Base-by-base conservation (phyloP, 2,888 invertebrate genomes). In the Saturnia japonica region DNA sequence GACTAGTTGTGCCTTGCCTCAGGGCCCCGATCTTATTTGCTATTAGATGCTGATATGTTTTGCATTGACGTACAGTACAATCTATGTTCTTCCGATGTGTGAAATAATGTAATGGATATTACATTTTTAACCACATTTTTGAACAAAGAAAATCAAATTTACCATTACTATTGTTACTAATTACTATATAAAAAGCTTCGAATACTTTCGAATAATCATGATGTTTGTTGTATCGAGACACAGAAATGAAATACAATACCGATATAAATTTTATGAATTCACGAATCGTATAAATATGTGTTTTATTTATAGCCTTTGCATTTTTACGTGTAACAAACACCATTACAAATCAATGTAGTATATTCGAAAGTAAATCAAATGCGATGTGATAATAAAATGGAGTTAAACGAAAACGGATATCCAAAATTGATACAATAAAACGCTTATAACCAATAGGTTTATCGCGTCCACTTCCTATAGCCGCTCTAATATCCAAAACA, bases 391-490 rank as follows among this genome's bases (percentile, higher is more conserved):
- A 77, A 81, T 80, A 77, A 78, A 75, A 78, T 76, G 73, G 75
- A 81, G 81, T 82, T 80, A 82, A 85, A 85, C 80, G 78, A 85
- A 89, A 91, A 89, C 90, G 91, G 91, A 92, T 88, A 91, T 90
- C 80, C 85, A 83, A 88, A 89, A 91, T 90, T 89, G 91, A 85
- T 91, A 90, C 91, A 91, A 94, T 94, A 93, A 93, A 94, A 93
- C 92, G 93, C 90, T 93, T 93, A 93, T 88, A 85, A 82, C 84
- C 88, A 90, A 93, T 92, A 91, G 88, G 86, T 91, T 92, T 93
- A 93, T 92, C 91, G 84, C 82, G 87, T 86, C 88, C 91, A 94
- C 93, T 93, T 94, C 94, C 94, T 93, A 93, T 86, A 88, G 89
- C 80, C 88, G 85, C 87, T 82, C 88, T 91, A 92, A 93, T 93